phyloP scores from a whole-genome alignment of 2,113 vertebrate genomes.

The Callipepla squamata region DNA sequence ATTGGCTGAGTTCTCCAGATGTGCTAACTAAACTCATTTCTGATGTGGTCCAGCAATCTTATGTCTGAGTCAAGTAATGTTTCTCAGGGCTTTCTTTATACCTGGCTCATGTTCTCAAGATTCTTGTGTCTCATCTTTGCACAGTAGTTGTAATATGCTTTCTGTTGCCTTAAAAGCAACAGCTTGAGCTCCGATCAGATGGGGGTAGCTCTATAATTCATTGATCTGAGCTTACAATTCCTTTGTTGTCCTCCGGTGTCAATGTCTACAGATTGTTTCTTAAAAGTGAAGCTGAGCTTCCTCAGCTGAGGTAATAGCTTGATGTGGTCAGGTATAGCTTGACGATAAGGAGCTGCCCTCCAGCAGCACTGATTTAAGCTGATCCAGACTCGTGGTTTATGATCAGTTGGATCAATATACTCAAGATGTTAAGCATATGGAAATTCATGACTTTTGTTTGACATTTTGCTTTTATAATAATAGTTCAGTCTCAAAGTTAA shows the following conservation, averaged over 20 bases:
- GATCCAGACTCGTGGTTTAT: background rate
- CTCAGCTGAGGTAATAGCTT: background rate
- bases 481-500: background rate
- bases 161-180: background rate
- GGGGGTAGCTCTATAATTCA: background rate
- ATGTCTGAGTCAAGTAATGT: background rate
- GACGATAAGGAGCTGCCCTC: background rate
- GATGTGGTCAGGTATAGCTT: background rate
- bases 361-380: background rate
- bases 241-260: background rate
- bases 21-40: background rate
- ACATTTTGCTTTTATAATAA: conserved; percentile 19
- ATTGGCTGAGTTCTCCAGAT: background rate
- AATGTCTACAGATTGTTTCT: background rate
- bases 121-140: background rate
- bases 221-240: background rate
- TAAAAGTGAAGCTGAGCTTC: background rate
- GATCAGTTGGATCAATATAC: background rate
- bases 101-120: background rate
- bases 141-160: background rate
- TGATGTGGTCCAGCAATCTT: background rate
- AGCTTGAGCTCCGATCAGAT: background rate
- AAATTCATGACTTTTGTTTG: background rate
- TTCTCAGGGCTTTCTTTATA: background rate
- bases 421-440: background rate